phyloP scores from a whole-genome alignment of 1,140 invertebrate species.

The Drosophila eugracilis region DNA sequence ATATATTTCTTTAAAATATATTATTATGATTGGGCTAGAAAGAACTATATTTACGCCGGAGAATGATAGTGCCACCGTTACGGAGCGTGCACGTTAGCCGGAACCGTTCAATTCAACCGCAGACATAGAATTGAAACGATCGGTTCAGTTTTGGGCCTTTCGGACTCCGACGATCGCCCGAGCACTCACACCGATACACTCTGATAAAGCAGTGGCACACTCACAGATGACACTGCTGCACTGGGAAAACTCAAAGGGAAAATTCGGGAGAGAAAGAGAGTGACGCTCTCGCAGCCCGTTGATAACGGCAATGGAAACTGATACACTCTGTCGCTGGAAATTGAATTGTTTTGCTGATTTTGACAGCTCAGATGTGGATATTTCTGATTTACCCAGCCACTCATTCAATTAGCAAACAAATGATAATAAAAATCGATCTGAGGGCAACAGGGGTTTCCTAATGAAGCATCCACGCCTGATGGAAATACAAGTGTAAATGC shows the following conservation, averaged over 20 bases:
- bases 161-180: conserved; percentile 31
- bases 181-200: conserved; percentile 42
- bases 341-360: conserved; percentile 40
- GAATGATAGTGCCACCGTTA: conserved; percentile 32
- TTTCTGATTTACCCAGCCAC: conserved; percentile 44
- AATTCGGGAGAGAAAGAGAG: conserved; percentile 6
- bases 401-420: conserved; percentile 63
- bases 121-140: conserved; percentile 66
- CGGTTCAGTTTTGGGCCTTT: conserved; percentile 45
- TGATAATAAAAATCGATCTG: conserved; percentile 59
- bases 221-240: conserved; percentile 24
- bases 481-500: conserved; percentile 15
- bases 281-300: conserved; percentile 15
- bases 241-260: conserved; percentile 21
- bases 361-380: conserved; percentile 50
- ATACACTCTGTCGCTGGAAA: conserved; percentile 36
- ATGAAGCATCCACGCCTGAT: conserved; percentile 39
- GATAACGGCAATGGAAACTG: conserved; percentile 63
- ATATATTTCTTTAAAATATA: background rate
- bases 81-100: conserved; percentile 47
- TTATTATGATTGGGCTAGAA: background rate
- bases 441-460: conserved; percentile 22
- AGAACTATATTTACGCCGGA: conserved; percentile 17
- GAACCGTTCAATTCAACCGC: conserved; percentile 72
- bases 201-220: conserved; percentile 58